Evolutionary conservation across 2,113 vertebrate species (phyloP).

Genomic region (Oenanthe melanoleuca): DNA sequence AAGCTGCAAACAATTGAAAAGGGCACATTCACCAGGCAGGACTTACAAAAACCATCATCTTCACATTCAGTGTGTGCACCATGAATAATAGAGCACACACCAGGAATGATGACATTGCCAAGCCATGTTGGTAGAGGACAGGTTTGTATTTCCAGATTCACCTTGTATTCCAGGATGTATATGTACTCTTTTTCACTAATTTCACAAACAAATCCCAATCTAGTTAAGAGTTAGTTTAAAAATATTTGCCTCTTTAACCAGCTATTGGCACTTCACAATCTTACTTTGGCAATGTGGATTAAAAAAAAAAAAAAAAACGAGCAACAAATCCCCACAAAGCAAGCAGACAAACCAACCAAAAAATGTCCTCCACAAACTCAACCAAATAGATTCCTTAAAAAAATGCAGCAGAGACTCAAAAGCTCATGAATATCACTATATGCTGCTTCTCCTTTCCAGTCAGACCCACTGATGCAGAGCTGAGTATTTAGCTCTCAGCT

Average conservation of each 20-base stretch:
- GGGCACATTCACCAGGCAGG: not conserved
- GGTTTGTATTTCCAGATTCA: not conserved
- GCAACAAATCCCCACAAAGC: not conserved
- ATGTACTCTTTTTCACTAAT: not conserved
- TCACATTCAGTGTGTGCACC: not conserved
- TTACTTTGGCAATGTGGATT: not conserved
- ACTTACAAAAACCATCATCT: not conserved
- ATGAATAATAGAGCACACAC: not conserved
- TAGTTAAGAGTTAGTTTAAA: not conserved
- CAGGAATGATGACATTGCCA: not conserved
- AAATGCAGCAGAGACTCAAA: not conserved
- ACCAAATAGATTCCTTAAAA: not conserved
- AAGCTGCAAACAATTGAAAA: not conserved
- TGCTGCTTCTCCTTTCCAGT: not conserved
- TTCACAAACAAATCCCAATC: not conserved
- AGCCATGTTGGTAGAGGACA: not conserved
- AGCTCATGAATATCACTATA: not conserved
- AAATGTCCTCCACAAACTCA: not conserved
- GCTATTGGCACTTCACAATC: not conserved
- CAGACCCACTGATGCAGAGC: not conserved
- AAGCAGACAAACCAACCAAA: not conserved
- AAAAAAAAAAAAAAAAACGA: not conserved
- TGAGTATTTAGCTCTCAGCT: not conserved
- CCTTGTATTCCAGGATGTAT: not conserved
- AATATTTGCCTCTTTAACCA: not conserved